These are phyloP conservation scores for Sorex fumeus DNA, from an alignment of 2,113 vertebrate species.

Conservation along the genomic window DNA sequence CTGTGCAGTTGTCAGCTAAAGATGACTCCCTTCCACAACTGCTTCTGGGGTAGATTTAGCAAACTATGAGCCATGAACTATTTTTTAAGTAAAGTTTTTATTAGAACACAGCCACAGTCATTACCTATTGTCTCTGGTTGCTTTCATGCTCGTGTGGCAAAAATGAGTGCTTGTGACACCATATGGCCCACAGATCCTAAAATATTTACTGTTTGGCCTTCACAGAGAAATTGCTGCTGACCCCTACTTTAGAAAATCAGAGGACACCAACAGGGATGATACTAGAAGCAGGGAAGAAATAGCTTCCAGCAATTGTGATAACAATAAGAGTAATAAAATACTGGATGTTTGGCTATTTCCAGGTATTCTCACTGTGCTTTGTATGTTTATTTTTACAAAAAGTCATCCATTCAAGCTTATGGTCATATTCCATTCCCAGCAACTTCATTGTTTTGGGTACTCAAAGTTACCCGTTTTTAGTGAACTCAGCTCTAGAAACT, in stretches of 20 bases:
- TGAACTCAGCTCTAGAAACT: slow-evolving; percentile 1
- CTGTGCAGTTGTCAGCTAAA: background rate
- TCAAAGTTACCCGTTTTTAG: slow-evolving; percentile 10
- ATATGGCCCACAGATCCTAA: slow-evolving; percentile 47
- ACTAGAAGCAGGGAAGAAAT: background rate
- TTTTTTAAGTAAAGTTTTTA: slow-evolving; percentile 6
- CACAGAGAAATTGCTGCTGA: background rate
- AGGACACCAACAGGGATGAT: background rate
- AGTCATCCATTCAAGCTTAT: background rate
- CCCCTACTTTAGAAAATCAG: background rate
- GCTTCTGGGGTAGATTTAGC: background rate
- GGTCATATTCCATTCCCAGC: slow-evolving; percentile 12
- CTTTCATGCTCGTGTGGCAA: background rate
- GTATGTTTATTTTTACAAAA: background rate
- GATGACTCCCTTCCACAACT: background rate
- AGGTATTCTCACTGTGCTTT: background rate
- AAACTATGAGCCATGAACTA: background rate
- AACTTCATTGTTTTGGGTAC: background rate
- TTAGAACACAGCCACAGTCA: background rate
- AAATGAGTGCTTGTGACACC: background rate
- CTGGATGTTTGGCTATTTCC: background rate
- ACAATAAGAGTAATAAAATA: background rate
- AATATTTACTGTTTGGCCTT: slow-evolving; percentile 12
- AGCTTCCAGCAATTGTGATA: background rate
- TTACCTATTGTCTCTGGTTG: background rate